Conservation (phyloP, 2,113 vertebrate species). For the Astatotilapia flaviijosephi region DNA sequence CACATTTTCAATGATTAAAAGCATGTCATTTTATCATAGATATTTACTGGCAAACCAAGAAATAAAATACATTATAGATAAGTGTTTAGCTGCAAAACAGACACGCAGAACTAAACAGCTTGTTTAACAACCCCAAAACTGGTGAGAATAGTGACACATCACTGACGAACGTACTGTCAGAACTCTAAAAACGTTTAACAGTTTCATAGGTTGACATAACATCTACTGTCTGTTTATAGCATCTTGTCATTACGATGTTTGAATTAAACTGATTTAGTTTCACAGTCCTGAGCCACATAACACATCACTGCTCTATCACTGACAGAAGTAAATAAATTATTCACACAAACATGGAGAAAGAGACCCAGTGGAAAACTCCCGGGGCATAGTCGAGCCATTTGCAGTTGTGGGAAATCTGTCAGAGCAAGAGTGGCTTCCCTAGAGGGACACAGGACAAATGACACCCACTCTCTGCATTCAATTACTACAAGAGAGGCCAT, state of each 20-base stretch:
- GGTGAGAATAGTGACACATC: not conserved
- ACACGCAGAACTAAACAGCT: not conserved
- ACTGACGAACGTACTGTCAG: not conserved
- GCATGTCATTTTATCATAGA: not conserved
- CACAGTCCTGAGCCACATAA: not conserved
- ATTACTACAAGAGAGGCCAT: constrained; percentile 56
- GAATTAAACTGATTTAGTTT: constrained; percentile 28
- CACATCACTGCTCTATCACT: constrained; percentile 25
- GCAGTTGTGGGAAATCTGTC: constrained; percentile 71
- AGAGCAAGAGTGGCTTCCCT: constrained; percentile 54
- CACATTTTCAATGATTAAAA: not conserved
- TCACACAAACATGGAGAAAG: constrained; percentile 34
- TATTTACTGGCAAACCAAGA: not conserved
- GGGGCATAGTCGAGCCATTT: constrained; percentile 50
- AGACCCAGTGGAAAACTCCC: constrained; percentile 25
- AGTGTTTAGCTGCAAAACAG: not conserved
- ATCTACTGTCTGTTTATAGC: constrained; percentile 42
- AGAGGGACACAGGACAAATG: constrained; percentile 67
- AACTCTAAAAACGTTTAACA: not conserved
- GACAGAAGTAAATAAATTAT: constrained; percentile 68
- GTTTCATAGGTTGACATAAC: constrained; percentile 34
- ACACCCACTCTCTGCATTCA: constrained; percentile 67
- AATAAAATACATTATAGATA: not conserved
- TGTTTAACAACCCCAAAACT: not conserved
- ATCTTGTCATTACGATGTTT: constrained; percentile 32